Evolutionary conservation across 2,888 invertebrate genomes (phyloP).

Genomic region (Macroteleia sp.): DNA sequence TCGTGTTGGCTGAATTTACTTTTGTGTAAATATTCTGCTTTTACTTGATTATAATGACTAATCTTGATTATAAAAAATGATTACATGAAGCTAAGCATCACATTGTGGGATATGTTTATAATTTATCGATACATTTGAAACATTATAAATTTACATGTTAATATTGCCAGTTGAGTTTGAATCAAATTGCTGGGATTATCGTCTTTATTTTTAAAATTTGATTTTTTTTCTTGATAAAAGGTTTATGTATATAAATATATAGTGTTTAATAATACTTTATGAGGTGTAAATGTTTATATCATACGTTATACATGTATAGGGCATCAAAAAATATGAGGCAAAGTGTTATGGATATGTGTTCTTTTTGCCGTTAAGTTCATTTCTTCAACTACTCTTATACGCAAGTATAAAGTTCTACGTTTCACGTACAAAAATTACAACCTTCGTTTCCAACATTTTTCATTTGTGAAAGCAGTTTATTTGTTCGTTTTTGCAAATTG

Average conservation of each 20-base stretch:
- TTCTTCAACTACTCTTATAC: constrained; percentile 54
- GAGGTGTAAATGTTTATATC: constrained; percentile 39
- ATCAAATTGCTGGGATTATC: constrained; percentile 1
- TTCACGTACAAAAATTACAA: constrained; percentile 61
- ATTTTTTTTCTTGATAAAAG: constrained; percentile 38
- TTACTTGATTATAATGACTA: constrained; percentile 7
- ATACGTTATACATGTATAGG: constrained; percentile 61
- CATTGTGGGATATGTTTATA: constrained; percentile 54
- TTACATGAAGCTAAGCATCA: constrained; percentile 49
- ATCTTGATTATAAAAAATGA: constrained; percentile 35
- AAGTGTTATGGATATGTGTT: constrained; percentile 66
- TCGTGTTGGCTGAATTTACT: constrained; percentile 43
- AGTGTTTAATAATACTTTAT: constrained; percentile 49
- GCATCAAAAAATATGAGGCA: constrained; percentile 65
- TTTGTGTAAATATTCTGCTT: constrained; percentile 28
- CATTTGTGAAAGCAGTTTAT: constrained; percentile 40
- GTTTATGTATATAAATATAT: constrained; percentile 54
- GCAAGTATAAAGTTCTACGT: constrained; percentile 54
- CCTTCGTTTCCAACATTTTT: constrained; percentile 26
- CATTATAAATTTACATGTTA: constrained; percentile 1
- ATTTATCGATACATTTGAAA: constrained; percentile 22
- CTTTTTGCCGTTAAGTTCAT: constrained; percentile 55
- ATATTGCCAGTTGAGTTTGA: background rate
- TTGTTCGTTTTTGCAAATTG: no score
- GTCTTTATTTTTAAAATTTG: no score